A percentile compares a stretch with the other conserved stretches of the same genome.
Conservation (phyloP, 2,888 invertebrate species). For the Mycalesis mineus region DNA sequence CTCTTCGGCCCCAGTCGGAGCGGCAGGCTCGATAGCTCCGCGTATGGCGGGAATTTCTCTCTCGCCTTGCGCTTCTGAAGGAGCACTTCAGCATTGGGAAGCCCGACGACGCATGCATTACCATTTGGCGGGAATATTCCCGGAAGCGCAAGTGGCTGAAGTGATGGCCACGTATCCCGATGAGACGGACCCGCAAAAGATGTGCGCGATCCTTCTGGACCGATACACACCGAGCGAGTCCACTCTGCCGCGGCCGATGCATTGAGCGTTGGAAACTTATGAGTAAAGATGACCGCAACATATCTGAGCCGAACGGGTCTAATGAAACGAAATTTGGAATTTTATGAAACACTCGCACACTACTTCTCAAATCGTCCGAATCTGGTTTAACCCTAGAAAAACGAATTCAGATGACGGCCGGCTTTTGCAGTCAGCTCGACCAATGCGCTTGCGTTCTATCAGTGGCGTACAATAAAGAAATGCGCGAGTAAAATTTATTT, state of each 20-base stretch:
- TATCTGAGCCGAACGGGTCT: no score
- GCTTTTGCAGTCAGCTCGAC: no score
- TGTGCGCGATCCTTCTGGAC: constrained; percentile 90
- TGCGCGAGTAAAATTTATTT: no score
- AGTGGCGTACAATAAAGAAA: no score
- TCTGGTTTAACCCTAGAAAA: no score
- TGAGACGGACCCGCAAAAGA: constrained; percentile 92
- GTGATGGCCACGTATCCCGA: constrained; percentile 93
- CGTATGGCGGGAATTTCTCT: constrained; percentile 70
- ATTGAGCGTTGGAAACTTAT: constrained; percentile 15
- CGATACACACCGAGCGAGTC: constrained; percentile 80
- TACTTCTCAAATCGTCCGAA: no score
- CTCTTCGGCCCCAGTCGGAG: constrained; percentile 85
- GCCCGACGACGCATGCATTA: constrained; percentile 88
- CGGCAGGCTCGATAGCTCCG: constrained; percentile 79
- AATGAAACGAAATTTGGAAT: no score
- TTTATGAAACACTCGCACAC: no score
- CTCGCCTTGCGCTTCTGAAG: constrained; percentile 62
- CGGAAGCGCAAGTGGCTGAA: constrained; percentile 91
- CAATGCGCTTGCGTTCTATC: no score
- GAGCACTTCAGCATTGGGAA: constrained; percentile 78
- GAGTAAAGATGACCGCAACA: no score
- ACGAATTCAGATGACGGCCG: no score
- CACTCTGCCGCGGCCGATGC: constrained; percentile 38
- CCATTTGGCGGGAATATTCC: constrained; percentile 94